Conservation (phyloP, 2,888 invertebrate species). For the Cyaniris semiargus region DNA sequence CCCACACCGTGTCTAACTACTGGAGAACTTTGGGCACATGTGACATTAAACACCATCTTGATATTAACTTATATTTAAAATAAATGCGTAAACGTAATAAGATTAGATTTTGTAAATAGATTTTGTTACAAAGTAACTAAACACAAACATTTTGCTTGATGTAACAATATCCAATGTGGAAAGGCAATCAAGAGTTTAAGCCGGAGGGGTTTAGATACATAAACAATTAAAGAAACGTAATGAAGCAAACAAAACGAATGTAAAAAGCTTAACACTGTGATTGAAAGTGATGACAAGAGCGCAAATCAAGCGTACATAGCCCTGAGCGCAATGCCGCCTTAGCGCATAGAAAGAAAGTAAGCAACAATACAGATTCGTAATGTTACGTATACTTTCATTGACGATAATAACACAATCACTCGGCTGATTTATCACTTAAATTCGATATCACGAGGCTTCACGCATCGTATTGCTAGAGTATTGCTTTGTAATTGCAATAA, state of each 20-base stretch:
- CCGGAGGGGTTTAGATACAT: neutral
- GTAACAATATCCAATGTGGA: neutral
- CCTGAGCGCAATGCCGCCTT: constrained; percentile 26
- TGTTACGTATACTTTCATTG: constrained; percentile 59
- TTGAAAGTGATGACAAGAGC: constrained; percentile 31
- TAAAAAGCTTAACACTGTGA: constrained; percentile 29
- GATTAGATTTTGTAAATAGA: no score
- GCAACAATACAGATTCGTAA: constrained; percentile 57
- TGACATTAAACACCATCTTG: constrained; percentile 1
- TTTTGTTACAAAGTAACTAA: neutral
- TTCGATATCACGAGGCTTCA: constrained; percentile 33
- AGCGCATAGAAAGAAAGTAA: constrained; percentile 57
- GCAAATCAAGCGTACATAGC: constrained; percentile 30
- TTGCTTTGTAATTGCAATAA: constrained; percentile 38
- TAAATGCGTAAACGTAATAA: neutral
- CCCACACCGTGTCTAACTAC: neutral
- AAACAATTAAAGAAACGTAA: constrained; percentile 31
- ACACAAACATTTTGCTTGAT: neutral
- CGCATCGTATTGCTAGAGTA: constrained; percentile 20
- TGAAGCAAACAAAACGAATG: constrained; percentile 25
- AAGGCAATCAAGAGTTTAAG: neutral
- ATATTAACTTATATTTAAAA: neutral
- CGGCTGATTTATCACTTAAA: constrained; percentile 36
- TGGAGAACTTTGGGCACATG: neutral
- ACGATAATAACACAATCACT: constrained; percentile 44